These are phyloP conservation scores for Aptenodytes forsteri DNA, from an alignment of 2,113 vertebrate species.

Conservation along the genomic window DNA sequence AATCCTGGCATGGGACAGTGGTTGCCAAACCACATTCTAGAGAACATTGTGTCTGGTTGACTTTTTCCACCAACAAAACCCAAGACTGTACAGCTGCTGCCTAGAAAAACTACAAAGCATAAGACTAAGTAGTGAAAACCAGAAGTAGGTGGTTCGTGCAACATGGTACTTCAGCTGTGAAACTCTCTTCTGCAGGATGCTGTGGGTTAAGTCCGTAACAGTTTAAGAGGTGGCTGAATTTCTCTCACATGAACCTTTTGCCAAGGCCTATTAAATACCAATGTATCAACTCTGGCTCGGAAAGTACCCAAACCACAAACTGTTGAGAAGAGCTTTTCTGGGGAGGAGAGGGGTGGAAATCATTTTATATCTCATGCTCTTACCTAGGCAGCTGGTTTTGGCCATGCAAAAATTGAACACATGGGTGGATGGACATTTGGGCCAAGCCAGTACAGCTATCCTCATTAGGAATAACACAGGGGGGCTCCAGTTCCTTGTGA, in stretches of 20 bases:
- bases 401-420: rapidly evolving
- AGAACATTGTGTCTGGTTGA: background rate
- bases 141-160: background rate
- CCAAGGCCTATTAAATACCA: background rate
- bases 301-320: background rate
- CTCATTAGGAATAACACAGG: background rate
- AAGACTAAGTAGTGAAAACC: background rate
- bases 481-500: background rate
- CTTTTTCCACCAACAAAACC: background rate
- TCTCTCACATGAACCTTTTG: background rate
- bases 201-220: rapidly evolving
- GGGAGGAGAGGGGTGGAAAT: background rate
- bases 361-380: background rate
- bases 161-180: background rate
- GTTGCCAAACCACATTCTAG: background rate
- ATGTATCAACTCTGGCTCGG: background rate
- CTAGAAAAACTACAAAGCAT: background rate
- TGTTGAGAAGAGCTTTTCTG: background rate
- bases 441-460: background rate
- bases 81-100: background rate
- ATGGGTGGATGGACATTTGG: background rate
- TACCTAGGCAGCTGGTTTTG: background rate
- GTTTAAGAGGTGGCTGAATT: background rate
- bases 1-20: background rate
- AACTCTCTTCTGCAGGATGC: background rate